Conservation (phyloP, 1,140 invertebrate genomes). For the Zaprionus africanus region DNA sequence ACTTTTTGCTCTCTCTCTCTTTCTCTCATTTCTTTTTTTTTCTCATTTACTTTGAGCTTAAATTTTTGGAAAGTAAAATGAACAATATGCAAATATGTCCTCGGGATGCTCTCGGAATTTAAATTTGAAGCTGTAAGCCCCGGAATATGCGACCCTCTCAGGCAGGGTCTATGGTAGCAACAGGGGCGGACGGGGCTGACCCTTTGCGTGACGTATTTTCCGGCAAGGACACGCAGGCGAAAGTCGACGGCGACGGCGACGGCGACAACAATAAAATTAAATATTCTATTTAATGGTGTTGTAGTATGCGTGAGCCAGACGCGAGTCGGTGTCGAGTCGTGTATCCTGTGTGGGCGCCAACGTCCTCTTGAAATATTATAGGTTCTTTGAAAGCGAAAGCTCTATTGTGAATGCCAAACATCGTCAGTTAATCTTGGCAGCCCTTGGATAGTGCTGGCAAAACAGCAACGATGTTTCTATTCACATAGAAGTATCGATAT, state of each 20-base stretch:
- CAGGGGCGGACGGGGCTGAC: constrained; percentile 31
- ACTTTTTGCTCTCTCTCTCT: constrained; percentile 51
- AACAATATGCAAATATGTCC: constrained; percentile 72
- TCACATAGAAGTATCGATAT: not conserved
- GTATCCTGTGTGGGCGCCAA: constrained; percentile 1
- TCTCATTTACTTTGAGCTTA: constrained; percentile 44
- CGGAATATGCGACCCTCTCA: constrained; percentile 59
- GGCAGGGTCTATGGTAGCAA: no score
- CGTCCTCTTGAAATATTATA: constrained; percentile 30
- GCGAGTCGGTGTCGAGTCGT: constrained; percentile 31
- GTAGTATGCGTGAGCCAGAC: constrained; percentile 59
- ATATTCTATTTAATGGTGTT: constrained; percentile 79
- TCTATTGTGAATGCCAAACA: constrained; percentile 14
- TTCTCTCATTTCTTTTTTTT: constrained; percentile 15
- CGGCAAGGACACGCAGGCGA: constrained; percentile 50
- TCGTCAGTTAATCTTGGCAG: constrained; percentile 23
- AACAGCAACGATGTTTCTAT: not conserved
- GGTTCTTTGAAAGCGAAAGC: constrained; percentile 11
- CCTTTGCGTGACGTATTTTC: constrained; percentile 70
- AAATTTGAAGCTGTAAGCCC: constrained; percentile 67
- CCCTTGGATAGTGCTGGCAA: not conserved
- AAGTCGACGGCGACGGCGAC: constrained; percentile 8
- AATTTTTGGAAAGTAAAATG: constrained; percentile 40
- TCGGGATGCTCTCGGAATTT: constrained; percentile 71
- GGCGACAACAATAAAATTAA: constrained; percentile 77